phyloP scores from a whole-genome alignment of 2,113 vertebrate genomes.

The Vombatus ursinus region DNA sequence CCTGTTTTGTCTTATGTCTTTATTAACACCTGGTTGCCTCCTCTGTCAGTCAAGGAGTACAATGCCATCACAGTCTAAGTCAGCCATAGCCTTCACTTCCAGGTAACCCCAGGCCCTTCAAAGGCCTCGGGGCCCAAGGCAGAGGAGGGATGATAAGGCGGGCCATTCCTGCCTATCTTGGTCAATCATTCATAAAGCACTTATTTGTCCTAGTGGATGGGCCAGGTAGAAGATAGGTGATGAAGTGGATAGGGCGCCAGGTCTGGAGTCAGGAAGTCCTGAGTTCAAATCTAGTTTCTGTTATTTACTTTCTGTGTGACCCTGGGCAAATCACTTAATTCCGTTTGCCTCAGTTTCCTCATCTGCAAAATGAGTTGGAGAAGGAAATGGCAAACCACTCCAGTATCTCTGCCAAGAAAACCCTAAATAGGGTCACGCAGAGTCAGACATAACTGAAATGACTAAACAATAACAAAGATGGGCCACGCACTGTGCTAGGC shows the following conservation, averaged over 20 bases:
- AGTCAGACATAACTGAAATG: background rate
- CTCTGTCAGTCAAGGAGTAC: background rate
- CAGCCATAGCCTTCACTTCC: background rate
- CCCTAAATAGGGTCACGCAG: background rate
- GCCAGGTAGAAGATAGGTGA: background rate
- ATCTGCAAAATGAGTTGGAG: background rate
- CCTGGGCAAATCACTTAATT: background rate
- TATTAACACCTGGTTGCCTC: background rate
- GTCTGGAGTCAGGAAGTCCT: too few relatives aligned
- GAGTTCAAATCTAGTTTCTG: background rate
- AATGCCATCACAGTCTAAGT: background rate
- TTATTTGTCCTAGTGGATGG: background rate
- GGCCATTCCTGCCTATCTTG: background rate
- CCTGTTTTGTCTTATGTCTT: too few relatives aligned
- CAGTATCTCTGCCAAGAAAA: background rate
- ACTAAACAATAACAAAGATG: background rate
- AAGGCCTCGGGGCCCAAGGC: background rate
- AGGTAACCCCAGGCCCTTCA: background rate
- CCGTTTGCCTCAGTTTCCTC: background rate
- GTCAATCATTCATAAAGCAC: background rate
- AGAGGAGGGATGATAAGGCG: too few relatives aligned
- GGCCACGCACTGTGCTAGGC: too few relatives aligned
- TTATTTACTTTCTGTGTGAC: background rate
- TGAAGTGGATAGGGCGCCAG: background rate
- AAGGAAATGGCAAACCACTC: background rate